A percentile compares a stretch with the other conserved stretches of the same genome.
phyloP scores from a whole-genome alignment of 2,113 vertebrate genomes.

The Hemicordylus capensis region DNA sequence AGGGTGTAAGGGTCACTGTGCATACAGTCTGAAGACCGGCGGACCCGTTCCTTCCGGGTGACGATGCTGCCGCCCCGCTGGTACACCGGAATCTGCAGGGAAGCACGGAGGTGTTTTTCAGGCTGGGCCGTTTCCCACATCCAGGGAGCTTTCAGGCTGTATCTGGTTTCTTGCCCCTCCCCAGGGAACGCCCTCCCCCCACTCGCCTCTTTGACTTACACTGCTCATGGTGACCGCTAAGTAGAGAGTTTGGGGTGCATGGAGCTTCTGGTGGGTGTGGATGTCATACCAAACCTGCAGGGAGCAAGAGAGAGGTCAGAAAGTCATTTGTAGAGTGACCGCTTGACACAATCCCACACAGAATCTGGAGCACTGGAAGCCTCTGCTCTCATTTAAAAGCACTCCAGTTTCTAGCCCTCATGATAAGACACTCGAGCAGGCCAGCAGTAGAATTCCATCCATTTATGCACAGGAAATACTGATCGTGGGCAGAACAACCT shows the following conservation, averaged over 20 bases:
- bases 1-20: constrained; percentile 87
- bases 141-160: neutral
- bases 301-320: neutral
- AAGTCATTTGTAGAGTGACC: neutral
- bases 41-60: constrained; percentile 83
- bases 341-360: rapidly evolving
- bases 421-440: too few species aligned
- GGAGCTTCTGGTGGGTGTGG: constrained; percentile 85
- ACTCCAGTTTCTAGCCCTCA: neutral
- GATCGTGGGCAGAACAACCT: too few species aligned
- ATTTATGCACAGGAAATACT: too few species aligned
- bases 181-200: too few species aligned
- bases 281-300: constrained; percentile 88
- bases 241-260: constrained; percentile 85
- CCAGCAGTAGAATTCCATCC: too few species aligned
- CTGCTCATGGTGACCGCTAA: constrained; percentile 83
- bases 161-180: neutral
- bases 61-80: constrained; percentile 90
- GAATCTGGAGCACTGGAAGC: neutral
- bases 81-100: constrained; percentile 86
- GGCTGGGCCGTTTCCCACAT: neutral
- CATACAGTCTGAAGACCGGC: constrained; percentile 89
- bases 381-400: neutral
- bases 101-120: neutral
- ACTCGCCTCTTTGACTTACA: constrained; percentile 52